Percentiles rank a stretch among this genome's conserved stretches.
phyloP scores from a whole-genome alignment of 1,140 invertebrate genomes.

The Ips typographus region DNA sequence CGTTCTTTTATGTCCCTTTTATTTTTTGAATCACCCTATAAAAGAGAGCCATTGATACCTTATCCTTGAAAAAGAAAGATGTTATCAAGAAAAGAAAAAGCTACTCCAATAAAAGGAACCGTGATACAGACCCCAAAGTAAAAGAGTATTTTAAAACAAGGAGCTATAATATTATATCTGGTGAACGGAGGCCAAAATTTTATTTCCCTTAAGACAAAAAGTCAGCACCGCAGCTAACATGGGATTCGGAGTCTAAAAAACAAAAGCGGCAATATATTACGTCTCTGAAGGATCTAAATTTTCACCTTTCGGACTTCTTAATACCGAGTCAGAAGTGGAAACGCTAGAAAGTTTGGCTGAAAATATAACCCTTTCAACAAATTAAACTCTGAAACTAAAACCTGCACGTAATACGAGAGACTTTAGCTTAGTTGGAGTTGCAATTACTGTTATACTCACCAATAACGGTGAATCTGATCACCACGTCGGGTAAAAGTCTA shows the following conservation, averaged over 20 bases:
- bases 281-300: slow-evolving; percentile 22
- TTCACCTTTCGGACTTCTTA: slow-evolving; percentile 11
- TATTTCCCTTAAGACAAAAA: slow-evolving; percentile 30
- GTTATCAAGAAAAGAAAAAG: slow-evolving; percentile 23
- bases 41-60: slow-evolving; percentile 31
- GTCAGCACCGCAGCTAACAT: slow-evolving; percentile 24
- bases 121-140: slow-evolving; percentile 22
- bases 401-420: too few relatives aligned
- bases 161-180: slow-evolving; percentile 30
- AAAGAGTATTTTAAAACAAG: slow-evolving; percentile 33
- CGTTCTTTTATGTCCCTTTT: slow-evolving; percentile 28
- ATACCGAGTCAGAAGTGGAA: slow-evolving; percentile 13
- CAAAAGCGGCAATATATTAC: slow-evolving; percentile 26
- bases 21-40: slow-evolving; percentile 31
- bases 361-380: slow-evolving; percentile 18
- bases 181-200: slow-evolving; percentile 24
- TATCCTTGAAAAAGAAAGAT: slow-evolving; percentile 26
- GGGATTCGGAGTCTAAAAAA: slow-evolving; percentile 17
- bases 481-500: slow-evolving; percentile 62
- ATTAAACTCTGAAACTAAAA: not conserved
- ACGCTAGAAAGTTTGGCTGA: slow-evolving; percentile 10
- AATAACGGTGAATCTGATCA: slow-evolving; percentile 66
- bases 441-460: slow-evolving; percentile 52
- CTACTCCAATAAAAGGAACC: slow-evolving; percentile 27
- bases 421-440: too few relatives aligned